phyloP scores from a whole-genome alignment of 92 coral and sea anemone genomes.

The Isaurus tuberculatus region DNA sequence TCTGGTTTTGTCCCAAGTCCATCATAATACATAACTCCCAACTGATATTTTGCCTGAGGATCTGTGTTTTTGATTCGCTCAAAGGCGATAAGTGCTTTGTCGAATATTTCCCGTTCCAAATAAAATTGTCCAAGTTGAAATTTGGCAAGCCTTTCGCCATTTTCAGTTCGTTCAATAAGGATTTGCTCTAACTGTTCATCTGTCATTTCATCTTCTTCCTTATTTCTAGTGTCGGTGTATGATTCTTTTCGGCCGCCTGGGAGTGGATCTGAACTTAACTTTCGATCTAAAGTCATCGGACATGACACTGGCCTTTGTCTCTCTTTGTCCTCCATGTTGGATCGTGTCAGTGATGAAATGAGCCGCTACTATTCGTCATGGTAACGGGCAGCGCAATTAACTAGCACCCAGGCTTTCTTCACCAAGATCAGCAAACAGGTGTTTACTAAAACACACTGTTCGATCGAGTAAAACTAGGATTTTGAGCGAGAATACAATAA shows the following conservation, averaged over 20 bases:
- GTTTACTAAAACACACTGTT: no score
- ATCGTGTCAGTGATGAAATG: not conserved
- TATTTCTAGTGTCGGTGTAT: slow-evolving; percentile 21
- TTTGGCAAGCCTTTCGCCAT: slow-evolving; percentile 80
- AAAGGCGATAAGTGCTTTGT: slow-evolving; percentile 88
- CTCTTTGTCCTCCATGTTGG: slow-evolving; percentile 86
- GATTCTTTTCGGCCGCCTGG: slow-evolving; percentile 59
- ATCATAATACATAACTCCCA: slow-evolving; percentile 97
- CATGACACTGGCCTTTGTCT: slow-evolving; percentile 61
- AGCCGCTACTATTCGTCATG: slow-evolving; percentile 33
- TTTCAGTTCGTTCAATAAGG: slow-evolving; percentile 70
- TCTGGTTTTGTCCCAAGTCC: slow-evolving; percentile 85
- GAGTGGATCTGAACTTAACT: slow-evolving; percentile 82
- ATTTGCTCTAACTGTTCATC: slow-evolving; percentile 89
- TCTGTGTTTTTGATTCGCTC: slow-evolving; percentile 88
- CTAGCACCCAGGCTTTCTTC: slow-evolving; percentile 10
- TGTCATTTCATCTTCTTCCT: slow-evolving; percentile 57
- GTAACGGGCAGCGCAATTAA: slow-evolving; percentile 9
- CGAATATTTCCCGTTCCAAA: slow-evolving; percentile 91
- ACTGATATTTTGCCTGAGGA: slow-evolving; percentile 92
- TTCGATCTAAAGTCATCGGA: slow-evolving; percentile 76
- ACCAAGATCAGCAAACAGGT: no score
- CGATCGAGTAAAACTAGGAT: no score
- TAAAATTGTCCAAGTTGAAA: slow-evolving; percentile 99
- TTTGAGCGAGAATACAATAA: no score